Evolutionary conservation across 2,113 vertebrate genomes (phyloP).

Genomic region (Passer domesticus): DNA sequence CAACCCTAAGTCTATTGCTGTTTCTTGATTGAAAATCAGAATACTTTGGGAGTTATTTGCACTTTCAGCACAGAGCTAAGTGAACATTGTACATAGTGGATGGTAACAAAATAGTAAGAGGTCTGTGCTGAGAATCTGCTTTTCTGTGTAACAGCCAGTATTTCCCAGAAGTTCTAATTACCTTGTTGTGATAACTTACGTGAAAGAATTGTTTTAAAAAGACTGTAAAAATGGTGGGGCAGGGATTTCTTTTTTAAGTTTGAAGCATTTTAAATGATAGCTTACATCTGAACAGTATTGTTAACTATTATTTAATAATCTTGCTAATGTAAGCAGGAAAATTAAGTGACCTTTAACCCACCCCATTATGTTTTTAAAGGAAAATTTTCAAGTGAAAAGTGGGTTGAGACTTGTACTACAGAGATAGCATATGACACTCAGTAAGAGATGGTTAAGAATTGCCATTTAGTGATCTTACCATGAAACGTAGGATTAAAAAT

Average conservation of each 20-base stretch:
- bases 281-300: not conserved
- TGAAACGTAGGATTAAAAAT: not conserved
- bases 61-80: not conserved
- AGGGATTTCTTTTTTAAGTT: not conserved
- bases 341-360: not conserved
- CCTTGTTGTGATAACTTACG: not conserved
- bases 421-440: not conserved
- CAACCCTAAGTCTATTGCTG: not conserved
- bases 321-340: not conserved
- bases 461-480: not conserved
- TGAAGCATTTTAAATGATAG: not conserved
- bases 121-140: not conserved
- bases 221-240: not conserved
- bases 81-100: not conserved
- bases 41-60: not conserved
- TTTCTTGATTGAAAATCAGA: conserved; percentile 16
- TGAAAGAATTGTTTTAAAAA: not conserved
- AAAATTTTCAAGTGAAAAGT: not conserved
- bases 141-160: not conserved
- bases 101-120: not conserved
- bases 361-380: not conserved
- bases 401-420: not conserved
- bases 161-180: not conserved
- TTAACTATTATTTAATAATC: not conserved
- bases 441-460: not conserved